Evolutionary conservation across 64 coral and sea anemone species (phyloP), one percentile per base, ranked within the genome.

Genomic region (Astreopora myriophthalma): DNA sequence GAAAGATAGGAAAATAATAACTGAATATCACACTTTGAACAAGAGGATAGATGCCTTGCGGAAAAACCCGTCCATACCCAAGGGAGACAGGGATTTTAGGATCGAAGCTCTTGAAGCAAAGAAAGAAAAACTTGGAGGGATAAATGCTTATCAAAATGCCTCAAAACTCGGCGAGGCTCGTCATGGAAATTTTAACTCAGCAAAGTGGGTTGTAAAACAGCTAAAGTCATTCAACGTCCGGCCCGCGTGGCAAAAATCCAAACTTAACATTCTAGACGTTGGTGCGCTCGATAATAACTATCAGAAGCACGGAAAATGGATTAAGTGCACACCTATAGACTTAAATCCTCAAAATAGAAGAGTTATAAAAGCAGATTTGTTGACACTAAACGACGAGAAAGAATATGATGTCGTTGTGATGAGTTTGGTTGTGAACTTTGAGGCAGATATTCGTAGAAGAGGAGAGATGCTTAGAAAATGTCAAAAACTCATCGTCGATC

Each of bases 71-170:
- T 31, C 31, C 1, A 82, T 92, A 42, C 14, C 51, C 26, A 76
- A 7, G 11, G 49, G 76, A 48, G 57, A 86, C n/a, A 75, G 46
- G 55, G 11, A 48, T 29, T 20, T 5, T 8, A 60, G 74, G 84
- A 44, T 86, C 20, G 73, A 38, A 5, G 34, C 13, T 1, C 60
- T 92, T 8, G 14, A 85, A 28, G 38, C 80, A 13, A 92, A 92
- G 64, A 85, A 57, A 55, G 90, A 92, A 38, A 85, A 92, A 69
- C 68, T 92, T 66, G 90, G 90, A 75, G 90, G 90, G 1, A 39
- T 92, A 20, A 34, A 92, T 75, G 90, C 90, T 76, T 92, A 92
- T 34, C 90, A 92, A 77, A 26, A 92, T 27, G 90, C 90, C 14
- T 92, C 90, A 39, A 86, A 39, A 68, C 90, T 92, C 22, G 90